Evolutionary conservation across 2,888 invertebrate species (phyloP), one percentile per base, ranked within the genome.

Genomic region (Tetranychus truncatus): DNA sequence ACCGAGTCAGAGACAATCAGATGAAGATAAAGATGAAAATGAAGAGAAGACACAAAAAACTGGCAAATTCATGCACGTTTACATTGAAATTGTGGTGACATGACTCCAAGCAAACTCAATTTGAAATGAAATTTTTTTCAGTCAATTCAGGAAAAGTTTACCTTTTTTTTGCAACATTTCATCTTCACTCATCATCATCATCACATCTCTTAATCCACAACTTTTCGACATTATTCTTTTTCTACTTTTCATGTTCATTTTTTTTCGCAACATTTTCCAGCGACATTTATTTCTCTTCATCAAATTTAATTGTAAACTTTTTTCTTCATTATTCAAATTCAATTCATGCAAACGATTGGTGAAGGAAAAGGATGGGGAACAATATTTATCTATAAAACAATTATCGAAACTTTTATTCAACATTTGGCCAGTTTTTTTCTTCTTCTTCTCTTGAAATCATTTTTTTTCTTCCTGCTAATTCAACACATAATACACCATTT

Each of bases 11-110:
- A 55, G 55, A 55, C 55, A 55, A 55, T 55, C 9, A 67, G 67
- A 67, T 11, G n/a, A n/a, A 67, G 67, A 67, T 11, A 67, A n/a
- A 67, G 67, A 67, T n/a, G 21, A 21, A 67, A 21, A 67, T n/a
- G 21, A 67, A 21, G n/a, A 21, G 21, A 67, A n/a, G 65, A n/a
- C 11, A 9, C 9, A 21, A 67, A 21, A 67, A 67, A 67, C 55
- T 55, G 55, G 55, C 55, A 55, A 55, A 55, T 55, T 55, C 11
- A 55, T 55, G 55, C 55, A 55, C 55, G 55, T 55, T 55, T 55
- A 55, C 55, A 55, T 55, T 55, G 55, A 55, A 55, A 55, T 55
- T 55, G 55, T 7, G 55, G 55, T 55, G 55, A 55, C 55, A 55
- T 55, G 55, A 55, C 55, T 55, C 3, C 55, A 15, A 55, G 55